Percentiles rank a stretch among this genome's conserved stretches.
These are phyloP conservation scores for Drosophila nigritarsus DNA, from an alignment of 2,888 invertebrate species.

Conservation along the genomic window DNA sequence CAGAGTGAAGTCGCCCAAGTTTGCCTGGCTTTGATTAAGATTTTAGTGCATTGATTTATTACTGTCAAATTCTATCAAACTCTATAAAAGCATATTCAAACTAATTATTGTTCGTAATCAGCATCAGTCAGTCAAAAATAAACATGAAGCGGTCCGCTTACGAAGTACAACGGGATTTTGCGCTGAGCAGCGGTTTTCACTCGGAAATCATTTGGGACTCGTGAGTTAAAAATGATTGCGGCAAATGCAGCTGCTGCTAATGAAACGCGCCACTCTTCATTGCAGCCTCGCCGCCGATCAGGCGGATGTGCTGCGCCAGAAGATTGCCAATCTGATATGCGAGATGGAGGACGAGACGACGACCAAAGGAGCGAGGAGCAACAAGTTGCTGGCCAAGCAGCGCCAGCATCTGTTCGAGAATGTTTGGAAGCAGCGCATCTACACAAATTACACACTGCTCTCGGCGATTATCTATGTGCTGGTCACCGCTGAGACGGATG, in stretches of 20 bases:
- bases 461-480: slow-evolving; percentile 78
- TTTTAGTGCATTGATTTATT: background rate
- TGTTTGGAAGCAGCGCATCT: slow-evolving; percentile 76
- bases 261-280: background rate
- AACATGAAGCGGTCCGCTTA: slow-evolving; percentile 60
- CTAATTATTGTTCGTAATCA: background rate
- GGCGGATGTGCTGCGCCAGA: slow-evolving; percentile 52
- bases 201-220: slow-evolving; percentile 79
- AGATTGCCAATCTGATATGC: slow-evolving; percentile 54
- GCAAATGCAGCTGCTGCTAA: background rate
- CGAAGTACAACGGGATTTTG: slow-evolving; percentile 80
- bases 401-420: slow-evolving; percentile 63
- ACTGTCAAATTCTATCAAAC: background rate
- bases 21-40: background rate
- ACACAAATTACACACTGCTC: slow-evolving; percentile 73
- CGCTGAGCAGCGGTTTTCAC: slow-evolving; percentile 64
- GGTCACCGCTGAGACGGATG: slow-evolving; percentile 54
- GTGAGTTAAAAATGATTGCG: slow-evolving; percentile 54
- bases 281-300: slow-evolving; percentile 60
- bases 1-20: background rate
- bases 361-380: background rate
- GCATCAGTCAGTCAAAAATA: background rate
- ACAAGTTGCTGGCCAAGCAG: slow-evolving; percentile 37
- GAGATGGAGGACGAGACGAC: slow-evolving; percentile 1
- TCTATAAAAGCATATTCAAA: background rate